phyloP scores from a whole-genome alignment of 2,888 invertebrate genomes.

The Campoplex capitator region DNA sequence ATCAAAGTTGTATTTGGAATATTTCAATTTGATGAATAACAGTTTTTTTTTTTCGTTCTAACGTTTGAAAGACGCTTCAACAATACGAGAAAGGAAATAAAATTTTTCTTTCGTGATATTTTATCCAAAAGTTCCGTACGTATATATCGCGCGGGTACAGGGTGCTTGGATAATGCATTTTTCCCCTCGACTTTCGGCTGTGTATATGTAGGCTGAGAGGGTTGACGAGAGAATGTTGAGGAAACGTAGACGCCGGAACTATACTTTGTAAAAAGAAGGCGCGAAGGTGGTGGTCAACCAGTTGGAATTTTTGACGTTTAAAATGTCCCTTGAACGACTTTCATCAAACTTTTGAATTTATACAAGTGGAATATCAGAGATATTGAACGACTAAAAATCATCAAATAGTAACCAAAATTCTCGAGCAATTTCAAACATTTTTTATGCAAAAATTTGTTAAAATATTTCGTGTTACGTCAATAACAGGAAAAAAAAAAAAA shows the following conservation, averaged over 20 bases:
- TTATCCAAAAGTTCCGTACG: background rate
- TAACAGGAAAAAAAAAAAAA: background rate
- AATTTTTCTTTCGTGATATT: background rate
- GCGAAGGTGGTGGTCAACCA: conserved; percentile 77
- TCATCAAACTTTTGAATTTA: background rate
- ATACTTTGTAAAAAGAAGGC: conserved; percentile 75
- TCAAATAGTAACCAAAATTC: background rate
- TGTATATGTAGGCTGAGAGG: conserved; percentile 35
- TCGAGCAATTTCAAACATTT: background rate
- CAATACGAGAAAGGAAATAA: background rate
- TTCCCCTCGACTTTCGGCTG: conserved; percentile 12
- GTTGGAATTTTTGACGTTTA: conserved; percentile 71
- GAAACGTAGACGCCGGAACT: conserved; percentile 73
- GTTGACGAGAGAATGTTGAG: conserved; percentile 77
- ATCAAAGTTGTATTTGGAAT: too few species aligned
- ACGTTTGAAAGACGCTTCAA: background rate
- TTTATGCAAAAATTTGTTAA: background rate
- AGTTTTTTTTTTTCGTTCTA: background rate
- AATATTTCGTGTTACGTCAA: too few species aligned
- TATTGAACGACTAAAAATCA: background rate
- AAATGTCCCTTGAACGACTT: background rate
- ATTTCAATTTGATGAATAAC: background rate
- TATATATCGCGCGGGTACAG: conserved; percentile 3
- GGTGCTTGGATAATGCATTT: conserved; percentile 45
- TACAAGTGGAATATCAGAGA: background rate